Base-by-base conservation (phyloP, 2,113 vertebrate species). In the Oreochromis spilurus region DNA sequence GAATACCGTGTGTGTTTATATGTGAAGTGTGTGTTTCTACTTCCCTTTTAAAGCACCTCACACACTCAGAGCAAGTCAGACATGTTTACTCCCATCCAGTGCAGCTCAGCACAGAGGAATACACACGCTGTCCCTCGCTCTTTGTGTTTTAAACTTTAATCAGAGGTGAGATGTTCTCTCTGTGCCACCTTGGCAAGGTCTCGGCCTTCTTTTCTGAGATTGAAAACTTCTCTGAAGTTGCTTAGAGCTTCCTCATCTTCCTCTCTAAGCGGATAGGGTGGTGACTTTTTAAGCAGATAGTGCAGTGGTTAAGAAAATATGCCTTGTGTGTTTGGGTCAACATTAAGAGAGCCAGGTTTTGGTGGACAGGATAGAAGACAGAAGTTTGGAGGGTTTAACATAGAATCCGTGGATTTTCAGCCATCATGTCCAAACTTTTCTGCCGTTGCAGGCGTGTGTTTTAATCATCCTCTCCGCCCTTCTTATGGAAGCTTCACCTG, bases 241-340 rank as follows among this genome's bases (percentile, higher is more conserved):
- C 48, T 60, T 58, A 58, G 78, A 85, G 70, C 87, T n/a, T 82
- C 80, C 40, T 88, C 75, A 70, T 84, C 88, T 84, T 82, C 57
- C 58, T n/a, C 40, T 79, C 55, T 85, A 83, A 89, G 90, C 40
- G 1, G 89, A 91, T 85, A 85, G 12, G 14, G 2, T 65, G 78
- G 29, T 26, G 58, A 60, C 62, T 65, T 50, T 5, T 81, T 89
- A 88, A 88, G 89, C 52, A 91, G 85, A 93, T 92, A 83, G 75
- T 58, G 79, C 84, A 8, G 86, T 19, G 45, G 60, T 88, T 91
- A 81, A 90, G 89, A 72, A 91, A 86, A 84, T 88, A 78, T 34
- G 52, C 50, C 2, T 81, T 79, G 36, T 81, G 80, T 88, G 83
- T 85, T 67, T 72, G 67, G 72, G 78, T 85, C 82, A 62, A 50